phyloP scores from a whole-genome alignment of 2,797 vertebrate genomes.

The Lacerta agilis region DNA sequence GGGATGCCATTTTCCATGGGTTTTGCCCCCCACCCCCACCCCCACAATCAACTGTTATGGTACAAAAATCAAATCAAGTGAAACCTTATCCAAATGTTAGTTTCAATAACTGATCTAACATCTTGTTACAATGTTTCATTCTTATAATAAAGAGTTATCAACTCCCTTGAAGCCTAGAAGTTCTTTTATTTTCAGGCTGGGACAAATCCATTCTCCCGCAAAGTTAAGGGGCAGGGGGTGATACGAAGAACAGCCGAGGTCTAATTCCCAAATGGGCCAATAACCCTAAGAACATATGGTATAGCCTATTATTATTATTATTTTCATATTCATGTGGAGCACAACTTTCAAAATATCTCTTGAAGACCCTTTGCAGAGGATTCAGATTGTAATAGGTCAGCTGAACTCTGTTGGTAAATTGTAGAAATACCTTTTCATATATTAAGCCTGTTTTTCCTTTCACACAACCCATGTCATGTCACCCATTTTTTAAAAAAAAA shows the following conservation, averaged over 20 bases:
- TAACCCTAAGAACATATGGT: not conserved
- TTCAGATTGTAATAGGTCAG: not conserved
- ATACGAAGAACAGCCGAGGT: not conserved
- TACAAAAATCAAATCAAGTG: conserved; percentile 46
- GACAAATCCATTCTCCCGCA: conserved; percentile 27
- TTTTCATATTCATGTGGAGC: not conserved
- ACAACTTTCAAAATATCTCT: not conserved
- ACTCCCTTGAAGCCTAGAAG: conserved; percentile 48
- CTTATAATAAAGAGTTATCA: conserved; percentile 69
- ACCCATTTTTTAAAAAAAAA: not conserved
- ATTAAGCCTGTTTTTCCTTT: not conserved
- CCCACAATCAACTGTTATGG: conserved; percentile 40
- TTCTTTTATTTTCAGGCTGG: conserved; percentile 64
- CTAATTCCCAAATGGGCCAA: not conserved
- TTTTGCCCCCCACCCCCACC: not conserved
- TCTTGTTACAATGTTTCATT: conserved; percentile 67
- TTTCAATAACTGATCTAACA: conserved; percentile 66
- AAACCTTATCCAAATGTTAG: conserved; percentile 66
- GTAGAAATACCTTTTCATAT: not conserved
- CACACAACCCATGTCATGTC: not conserved
- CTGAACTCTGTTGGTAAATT: not conserved
- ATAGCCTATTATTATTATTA: no score
- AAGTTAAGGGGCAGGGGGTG: not conserved
- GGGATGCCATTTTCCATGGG: conserved; percentile 50
- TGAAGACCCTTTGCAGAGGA: not conserved